Evolutionary conservation across 1,140 invertebrate genomes (phyloP).

Genomic region (Tetramorium simillimum): DNA sequence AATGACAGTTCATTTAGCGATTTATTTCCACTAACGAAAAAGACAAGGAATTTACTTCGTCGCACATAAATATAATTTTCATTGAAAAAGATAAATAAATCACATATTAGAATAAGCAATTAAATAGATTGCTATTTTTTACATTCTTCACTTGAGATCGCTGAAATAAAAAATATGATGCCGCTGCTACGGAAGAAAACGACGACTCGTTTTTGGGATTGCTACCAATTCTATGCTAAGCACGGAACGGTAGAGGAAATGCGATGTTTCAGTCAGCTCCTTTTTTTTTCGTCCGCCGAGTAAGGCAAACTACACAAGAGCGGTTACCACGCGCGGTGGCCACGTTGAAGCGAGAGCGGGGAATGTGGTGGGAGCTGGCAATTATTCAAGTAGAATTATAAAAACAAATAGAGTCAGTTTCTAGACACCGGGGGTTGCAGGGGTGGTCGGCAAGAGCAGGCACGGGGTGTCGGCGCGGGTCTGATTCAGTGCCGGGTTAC

Average conservation of each 20-base stretch:
- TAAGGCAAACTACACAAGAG: conserved; percentile 32
- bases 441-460: conserved; percentile 57
- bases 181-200: background rate
- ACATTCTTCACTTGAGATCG: background rate
- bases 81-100: background rate
- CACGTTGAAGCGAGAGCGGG: background rate
- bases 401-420: conserved; percentile 79
- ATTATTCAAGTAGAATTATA: conserved; percentile 81
- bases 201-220: conserved; percentile 21
- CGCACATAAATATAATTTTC: background rate
- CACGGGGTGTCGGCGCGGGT: conserved; percentile 66
- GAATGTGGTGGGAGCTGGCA: conserved; percentile 64
- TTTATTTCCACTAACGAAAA: background rate
- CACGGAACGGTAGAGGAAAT: background rate
- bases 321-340: conserved; percentile 49
- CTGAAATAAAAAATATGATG: conserved; percentile 1
- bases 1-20: background rate
- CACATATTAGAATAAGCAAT: background rate
- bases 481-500: conserved; percentile 75
- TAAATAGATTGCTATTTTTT: conserved; percentile 1
- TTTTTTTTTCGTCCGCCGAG: conserved; percentile 9
- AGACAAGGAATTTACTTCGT: background rate
- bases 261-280: conserved; percentile 47
- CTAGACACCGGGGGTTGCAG: conserved; percentile 53
- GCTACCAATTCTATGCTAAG: conserved; percentile 15